Conservation (phyloP, 2,888 invertebrate species). For the Parnassius smintheus region DNA sequence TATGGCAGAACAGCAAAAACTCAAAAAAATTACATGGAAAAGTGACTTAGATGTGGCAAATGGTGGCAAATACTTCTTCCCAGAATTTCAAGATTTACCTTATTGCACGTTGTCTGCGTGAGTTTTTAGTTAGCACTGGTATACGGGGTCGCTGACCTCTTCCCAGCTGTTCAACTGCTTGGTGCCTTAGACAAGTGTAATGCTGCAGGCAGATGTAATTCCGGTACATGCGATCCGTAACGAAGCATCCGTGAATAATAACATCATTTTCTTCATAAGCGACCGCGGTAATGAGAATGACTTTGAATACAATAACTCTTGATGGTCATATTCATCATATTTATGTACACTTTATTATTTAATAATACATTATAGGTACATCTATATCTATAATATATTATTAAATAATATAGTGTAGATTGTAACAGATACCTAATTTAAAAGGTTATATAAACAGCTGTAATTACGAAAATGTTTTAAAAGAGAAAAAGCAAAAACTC, state of each 20-base stretch:
- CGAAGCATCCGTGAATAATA: slow-evolving; percentile 75
- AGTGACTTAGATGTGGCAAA: slow-evolving; percentile 6
- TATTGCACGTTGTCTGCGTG: slow-evolving; percentile 68
- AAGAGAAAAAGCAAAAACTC: no score
- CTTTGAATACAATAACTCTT: slow-evolving; percentile 27
- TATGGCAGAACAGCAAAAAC: not conserved
- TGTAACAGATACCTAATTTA: no score
- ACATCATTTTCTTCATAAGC: slow-evolving; percentile 60
- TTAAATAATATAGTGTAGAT: not conserved
- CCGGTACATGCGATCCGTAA: slow-evolving; percentile 65
- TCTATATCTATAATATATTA: not conserved
- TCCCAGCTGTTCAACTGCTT: slow-evolving; percentile 76
- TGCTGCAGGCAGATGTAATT: slow-evolving; percentile 57
- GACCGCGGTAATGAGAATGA: slow-evolving; percentile 50
- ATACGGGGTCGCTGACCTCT: slow-evolving; percentile 68
- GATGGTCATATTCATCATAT: not conserved
- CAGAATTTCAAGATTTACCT: slow-evolving; percentile 41
- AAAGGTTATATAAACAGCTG: no score
- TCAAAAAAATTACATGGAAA: no score
- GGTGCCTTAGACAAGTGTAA: slow-evolving; percentile 56
- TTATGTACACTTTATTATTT: not conserved
- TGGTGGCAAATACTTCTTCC: slow-evolving; percentile 28
- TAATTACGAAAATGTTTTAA: no score
- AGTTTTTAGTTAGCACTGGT: slow-evolving; percentile 76
- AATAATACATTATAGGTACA: not conserved